phyloP scores from a whole-genome alignment of 2,797 vertebrate species.

The Vultur gryphus region DNA sequence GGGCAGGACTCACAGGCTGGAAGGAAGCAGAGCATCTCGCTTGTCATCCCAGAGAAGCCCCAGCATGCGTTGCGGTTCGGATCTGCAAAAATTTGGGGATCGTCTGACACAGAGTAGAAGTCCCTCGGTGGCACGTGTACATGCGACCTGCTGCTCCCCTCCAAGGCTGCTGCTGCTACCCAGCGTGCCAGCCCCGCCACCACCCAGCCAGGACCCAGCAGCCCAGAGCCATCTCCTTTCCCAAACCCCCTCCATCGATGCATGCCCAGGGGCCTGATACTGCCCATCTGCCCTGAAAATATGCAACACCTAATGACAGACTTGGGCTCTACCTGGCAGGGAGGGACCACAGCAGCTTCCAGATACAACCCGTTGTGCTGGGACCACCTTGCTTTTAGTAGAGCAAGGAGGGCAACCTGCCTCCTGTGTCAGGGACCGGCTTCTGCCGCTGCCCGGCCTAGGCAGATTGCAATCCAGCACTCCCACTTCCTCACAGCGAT shows the following conservation, averaged over 20 bases:
- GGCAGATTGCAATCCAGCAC: not conserved
- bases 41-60: not conserved
- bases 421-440: not conserved
- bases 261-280: too few species aligned
- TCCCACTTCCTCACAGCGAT: not conserved
- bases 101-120: not conserved
- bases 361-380: fast-evolving
- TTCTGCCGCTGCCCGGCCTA: not conserved
- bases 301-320: not conserved
- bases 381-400: not conserved
- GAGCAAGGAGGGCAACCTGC: not conserved
- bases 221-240: not conserved
- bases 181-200: fast-evolving
- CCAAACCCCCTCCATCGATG: fast-evolving
- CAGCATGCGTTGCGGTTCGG: fast-evolving
- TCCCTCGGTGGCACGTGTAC: fast-evolving
- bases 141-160: not conserved
- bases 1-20: not conserved
- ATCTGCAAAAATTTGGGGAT: not conserved
- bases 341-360: not conserved
- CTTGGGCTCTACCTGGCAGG: not conserved
- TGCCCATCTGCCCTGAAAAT: not conserved
- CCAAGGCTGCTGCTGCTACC: not conserved
- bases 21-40: not conserved
- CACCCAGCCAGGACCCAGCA: not conserved